Evolutionary conservation across 2,797 vertebrate species (phyloP).

Genomic region (Eulemur mongoz): DNA sequence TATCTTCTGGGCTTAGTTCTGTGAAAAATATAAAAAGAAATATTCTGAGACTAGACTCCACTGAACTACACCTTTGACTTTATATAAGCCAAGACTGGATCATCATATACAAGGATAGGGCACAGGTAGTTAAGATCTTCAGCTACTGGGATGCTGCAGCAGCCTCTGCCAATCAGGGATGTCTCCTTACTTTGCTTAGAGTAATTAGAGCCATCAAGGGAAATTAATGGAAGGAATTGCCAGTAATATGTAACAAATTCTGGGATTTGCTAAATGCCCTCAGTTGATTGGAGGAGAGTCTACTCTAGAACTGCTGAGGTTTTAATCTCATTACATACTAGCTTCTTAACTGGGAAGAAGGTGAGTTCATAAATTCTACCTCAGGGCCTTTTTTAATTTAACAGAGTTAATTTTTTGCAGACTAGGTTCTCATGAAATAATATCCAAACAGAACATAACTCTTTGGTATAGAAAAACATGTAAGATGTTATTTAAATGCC

Average conservation of each 20-base stretch:
- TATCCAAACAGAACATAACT: background rate
- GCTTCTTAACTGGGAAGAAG: background rate
- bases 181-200: background rate
- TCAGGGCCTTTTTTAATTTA: background rate
- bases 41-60: background rate
- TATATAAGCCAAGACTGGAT: background rate
- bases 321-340: background rate
- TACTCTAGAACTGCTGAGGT: background rate
- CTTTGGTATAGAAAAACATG: conserved; percentile 17
- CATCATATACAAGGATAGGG: background rate
- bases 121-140: background rate
- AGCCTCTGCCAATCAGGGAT: background rate
- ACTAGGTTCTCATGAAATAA: background rate
- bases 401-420: background rate
- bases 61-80: background rate
- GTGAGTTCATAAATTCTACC: background rate
- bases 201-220: background rate
- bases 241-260: background rate
- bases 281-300: background rate
- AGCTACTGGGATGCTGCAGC: background rate
- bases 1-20: background rate
- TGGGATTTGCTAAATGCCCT: background rate
- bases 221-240: background rate
- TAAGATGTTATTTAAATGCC: background rate
- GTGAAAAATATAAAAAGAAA: background rate